Conservation (phyloP, 2,888 invertebrate species). For the Onthophagus sagittarius region DNA sequence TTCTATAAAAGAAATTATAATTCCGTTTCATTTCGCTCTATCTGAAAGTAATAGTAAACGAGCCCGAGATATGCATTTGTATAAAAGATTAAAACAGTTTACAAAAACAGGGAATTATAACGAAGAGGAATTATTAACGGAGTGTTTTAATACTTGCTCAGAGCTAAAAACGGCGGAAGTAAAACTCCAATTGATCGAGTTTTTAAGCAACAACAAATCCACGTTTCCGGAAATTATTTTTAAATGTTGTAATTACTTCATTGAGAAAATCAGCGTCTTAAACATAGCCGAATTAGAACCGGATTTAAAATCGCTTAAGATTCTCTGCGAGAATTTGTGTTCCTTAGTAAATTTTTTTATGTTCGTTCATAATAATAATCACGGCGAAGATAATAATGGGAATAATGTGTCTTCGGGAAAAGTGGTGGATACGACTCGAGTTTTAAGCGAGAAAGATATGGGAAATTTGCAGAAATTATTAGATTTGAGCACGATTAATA, state of each 20-base stretch:
- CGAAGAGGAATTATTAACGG: conserved; percentile 51
- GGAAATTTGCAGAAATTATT: conserved; percentile 62
- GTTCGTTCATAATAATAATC: conserved; percentile 28
- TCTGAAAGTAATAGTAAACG: conserved; percentile 83
- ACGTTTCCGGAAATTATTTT: conserved; percentile 60
- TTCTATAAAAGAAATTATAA: conserved; percentile 72
- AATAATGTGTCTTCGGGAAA: conserved; percentile 26
- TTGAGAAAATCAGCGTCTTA: conserved; percentile 40
- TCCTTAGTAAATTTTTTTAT: conserved; percentile 39
- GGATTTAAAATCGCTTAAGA: conserved; percentile 35
- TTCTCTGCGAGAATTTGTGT: conserved; percentile 39
- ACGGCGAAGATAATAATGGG: conserved; percentile 35
- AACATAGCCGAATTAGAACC: conserved; percentile 37
- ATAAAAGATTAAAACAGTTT: conserved; percentile 69
- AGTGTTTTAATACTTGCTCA: conserved; percentile 55
- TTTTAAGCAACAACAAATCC: conserved; percentile 63
- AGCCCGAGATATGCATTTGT: conserved; percentile 81
- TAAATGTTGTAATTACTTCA: conserved; percentile 50
- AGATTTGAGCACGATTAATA: conserved; percentile 52
- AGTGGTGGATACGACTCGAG: conserved; percentile 30
- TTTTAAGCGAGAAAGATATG: conserved; percentile 56
- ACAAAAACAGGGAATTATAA: conserved; percentile 57
- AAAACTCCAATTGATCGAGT: conserved; percentile 67
- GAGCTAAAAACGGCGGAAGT: conserved; percentile 71
- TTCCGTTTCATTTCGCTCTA: conserved; percentile 89